Evolutionary conservation across 2,113 vertebrate genomes (phyloP), one percentile per base, ranked within the genome.

Genomic region (Meriones unguiculatus): DNA sequence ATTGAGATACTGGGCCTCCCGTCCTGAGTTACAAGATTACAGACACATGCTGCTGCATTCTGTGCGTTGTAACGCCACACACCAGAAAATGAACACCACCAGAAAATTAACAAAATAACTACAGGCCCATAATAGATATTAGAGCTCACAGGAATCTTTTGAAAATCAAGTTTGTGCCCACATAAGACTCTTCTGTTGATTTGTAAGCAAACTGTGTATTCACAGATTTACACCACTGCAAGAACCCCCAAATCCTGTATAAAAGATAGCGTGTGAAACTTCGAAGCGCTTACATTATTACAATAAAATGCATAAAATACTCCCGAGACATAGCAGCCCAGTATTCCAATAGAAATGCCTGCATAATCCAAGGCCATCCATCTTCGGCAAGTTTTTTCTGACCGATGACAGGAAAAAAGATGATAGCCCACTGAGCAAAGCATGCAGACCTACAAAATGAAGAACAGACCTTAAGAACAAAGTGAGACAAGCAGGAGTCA

Each of bases 271-370:
- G 82, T 35, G 15, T 2, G 87, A 90, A 28, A 8, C 54, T 32
- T 92, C 5, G 0, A 32, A 94, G 22, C 18, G 99, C 99, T 98
- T 97, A 99, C 99, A 0, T 99, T 99, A 90, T 99, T 99, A 97
- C 99, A 99, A 94, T 99, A 99, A 98, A 99, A 99, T 5, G 99
- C 99, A 80, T 99, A 99, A 98, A 99, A 99, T 50, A 99, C 99
- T 62, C 99, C 99, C 0, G 99, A 99, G 30, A 99, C 99, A 0
- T 99, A 99, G 96, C 99, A 99, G 97, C 99, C 99, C 97, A 99
- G 98, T 97, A 99, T 99, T 41, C 99, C 99, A 1, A 99, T 98
- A 97, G 99, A 99, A 95, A 99, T 98, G 0, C 99, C 99, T 0
- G 99, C 99, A 0, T 99, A 99, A 95, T 99, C 99, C 95, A 99